Evolutionary conservation across 2,797 vertebrate species (phyloP).

Genomic region (Pantherophis vulpinus): DNA sequence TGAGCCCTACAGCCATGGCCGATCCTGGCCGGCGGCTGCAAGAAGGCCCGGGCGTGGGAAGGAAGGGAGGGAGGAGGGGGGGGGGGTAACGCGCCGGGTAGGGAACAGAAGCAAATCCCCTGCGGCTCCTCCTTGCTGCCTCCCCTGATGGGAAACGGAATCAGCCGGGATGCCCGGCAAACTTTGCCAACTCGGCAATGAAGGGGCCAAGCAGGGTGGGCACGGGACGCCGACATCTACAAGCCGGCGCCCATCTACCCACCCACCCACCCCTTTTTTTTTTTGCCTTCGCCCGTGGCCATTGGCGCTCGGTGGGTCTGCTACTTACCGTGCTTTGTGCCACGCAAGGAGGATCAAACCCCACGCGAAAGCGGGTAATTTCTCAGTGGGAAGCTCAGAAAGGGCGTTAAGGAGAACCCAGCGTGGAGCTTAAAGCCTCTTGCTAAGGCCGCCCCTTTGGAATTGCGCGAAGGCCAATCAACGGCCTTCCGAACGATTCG

Average conservation of each 20-base stretch:
- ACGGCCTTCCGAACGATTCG: background rate
- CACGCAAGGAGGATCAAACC: background rate
- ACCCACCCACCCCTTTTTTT: no score
- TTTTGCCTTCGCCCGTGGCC: background rate
- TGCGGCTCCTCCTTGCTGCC: background rate
- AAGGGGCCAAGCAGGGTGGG: background rate
- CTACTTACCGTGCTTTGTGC: background rate
- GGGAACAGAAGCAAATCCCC: background rate
- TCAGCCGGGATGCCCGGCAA: background rate
- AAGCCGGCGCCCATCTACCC: no score
- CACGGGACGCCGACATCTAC: background rate
- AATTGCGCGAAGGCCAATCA: background rate
- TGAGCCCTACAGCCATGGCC: conserved; percentile 3
- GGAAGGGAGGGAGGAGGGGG: background rate
- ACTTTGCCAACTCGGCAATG: background rate
- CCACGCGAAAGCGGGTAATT: background rate
- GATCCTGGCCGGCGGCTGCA: background rate
- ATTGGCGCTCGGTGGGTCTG: background rate
- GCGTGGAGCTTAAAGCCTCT: background rate
- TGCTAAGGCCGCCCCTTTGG: background rate
- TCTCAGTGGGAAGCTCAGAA: background rate
- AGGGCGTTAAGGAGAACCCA: background rate
- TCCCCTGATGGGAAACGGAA: background rate
- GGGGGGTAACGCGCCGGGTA: background rate
- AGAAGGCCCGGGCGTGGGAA: background rate